A percentile compares a stretch with the other conserved stretches of the same genome.
phyloP scores from a whole-genome alignment of 2,113 vertebrate genomes.

The Stomatorhinus ivindoensis region DNA sequence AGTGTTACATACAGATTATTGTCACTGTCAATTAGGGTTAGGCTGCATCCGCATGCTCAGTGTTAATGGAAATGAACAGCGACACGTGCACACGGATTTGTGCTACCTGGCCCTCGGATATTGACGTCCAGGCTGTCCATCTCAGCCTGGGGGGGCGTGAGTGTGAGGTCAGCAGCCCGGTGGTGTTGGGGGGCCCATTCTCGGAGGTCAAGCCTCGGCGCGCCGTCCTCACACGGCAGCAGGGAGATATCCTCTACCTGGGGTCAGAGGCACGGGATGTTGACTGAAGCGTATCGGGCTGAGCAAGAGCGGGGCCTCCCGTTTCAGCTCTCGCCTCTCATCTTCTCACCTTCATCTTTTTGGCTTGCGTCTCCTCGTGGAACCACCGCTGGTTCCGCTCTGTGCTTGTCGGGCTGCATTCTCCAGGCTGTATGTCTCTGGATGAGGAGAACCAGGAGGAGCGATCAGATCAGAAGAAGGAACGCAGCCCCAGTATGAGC shows the following conservation, averaged over 20 bases:
- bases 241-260: constrained; percentile 84
- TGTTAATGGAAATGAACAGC: neutral
- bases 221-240: constrained; percentile 66
- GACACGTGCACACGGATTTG: neutral
- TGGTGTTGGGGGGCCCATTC: constrained; percentile 89
- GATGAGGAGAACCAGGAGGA: neutral
- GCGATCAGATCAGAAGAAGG: neutral
- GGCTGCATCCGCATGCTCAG: neutral
- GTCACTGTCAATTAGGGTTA: neutral
- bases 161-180: constrained; percentile 83
- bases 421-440: constrained; percentile 57
- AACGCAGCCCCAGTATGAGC: neutral
- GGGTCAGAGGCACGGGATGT: neutral
- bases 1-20: neutral
- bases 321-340: neutral
- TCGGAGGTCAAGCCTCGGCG: constrained; percentile 62
- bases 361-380: constrained; percentile 52
- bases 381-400: constrained; percentile 57
- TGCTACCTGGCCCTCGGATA: constrained; percentile 81
- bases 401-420: constrained; percentile 49
- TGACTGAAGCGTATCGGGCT: neutral
- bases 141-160: constrained; percentile 82
- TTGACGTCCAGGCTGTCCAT: constrained; percentile 84
- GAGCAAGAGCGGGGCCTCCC: neutral
- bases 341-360: constrained; percentile 56